Evolutionary conservation across 2,888 invertebrate species (phyloP).

Genomic region (Pyrgus malvae): DNA sequence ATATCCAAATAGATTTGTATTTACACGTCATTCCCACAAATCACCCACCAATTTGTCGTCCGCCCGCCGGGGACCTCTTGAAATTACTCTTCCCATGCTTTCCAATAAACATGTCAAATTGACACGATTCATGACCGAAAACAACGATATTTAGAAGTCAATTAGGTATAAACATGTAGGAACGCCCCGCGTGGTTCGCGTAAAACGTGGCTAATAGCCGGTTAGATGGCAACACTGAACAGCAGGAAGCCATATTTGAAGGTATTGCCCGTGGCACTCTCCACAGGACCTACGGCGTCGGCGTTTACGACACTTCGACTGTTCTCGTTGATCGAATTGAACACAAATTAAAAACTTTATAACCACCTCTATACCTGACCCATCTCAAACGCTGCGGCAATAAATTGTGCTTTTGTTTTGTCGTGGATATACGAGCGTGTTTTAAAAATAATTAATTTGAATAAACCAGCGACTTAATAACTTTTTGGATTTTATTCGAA

Average conservation of each 20-base stretch:
- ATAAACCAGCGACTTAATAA: neutral
- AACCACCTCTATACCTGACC: constrained; percentile 31
- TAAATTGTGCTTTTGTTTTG: constrained; percentile 21
- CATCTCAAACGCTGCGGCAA: constrained; percentile 8
- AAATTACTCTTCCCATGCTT: constrained; percentile 46
- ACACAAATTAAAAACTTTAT: constrained; percentile 62
- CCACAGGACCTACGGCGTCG: constrained; percentile 48
- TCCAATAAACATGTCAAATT: constrained; percentile 70
- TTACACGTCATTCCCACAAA: constrained; percentile 11
- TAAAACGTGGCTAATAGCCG: constrained; percentile 71
- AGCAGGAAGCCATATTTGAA: constrained; percentile 66
- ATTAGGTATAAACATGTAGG: constrained; percentile 70
- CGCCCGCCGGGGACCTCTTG: constrained; percentile 40
- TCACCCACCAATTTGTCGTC: constrained; percentile 21
- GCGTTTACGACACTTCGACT: constrained; percentile 61
- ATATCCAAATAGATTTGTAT: constrained; percentile 3
- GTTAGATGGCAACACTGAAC: constrained; percentile 64
- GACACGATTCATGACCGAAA: constrained; percentile 68
- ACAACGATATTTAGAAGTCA: constrained; percentile 74
- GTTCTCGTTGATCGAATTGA: constrained; percentile 63
- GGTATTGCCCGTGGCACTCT: constrained; percentile 46
- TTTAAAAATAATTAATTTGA: constrained; percentile 7
- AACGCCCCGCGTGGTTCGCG: constrained; percentile 62
- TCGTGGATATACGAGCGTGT: constrained; percentile 6
- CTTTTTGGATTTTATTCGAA: neutral